Base-by-base conservation (phyloP, 2,888 invertebrate genomes). In the Psylliodes chrysocephalus region DNA sequence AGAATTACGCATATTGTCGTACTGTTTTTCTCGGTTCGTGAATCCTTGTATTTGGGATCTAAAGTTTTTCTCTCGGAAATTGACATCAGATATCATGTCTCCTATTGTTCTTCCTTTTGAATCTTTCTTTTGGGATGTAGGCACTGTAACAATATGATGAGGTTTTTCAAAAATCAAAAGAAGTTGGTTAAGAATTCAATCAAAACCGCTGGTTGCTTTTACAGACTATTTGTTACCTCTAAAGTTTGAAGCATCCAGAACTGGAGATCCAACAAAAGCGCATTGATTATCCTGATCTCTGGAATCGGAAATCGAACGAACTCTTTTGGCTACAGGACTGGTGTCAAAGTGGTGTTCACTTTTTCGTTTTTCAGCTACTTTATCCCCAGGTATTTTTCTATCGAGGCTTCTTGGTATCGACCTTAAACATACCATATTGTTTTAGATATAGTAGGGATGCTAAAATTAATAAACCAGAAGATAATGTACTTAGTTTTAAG, bases 11-110 rank as follows among this genome's bases (percentile, higher is more conserved):
- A 49, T 49, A 25, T 54, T 88, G 73, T 90, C 84, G 74, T 91
- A 91, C 0, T 90, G 88, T 1, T 87, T 83, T 76, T 91, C 90
- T 46, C 88, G 84, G 53, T 86, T 82, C 77, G 90, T 88, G 53
- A 91, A 77, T 68, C 90, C 89, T 33, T 84, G 84, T 15, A 91
- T 86, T 64, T 88, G 84, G 49, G 81, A 82, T 76, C 89, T 89
- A 64, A 91, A 82, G 30, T 87, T 86, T 47, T 87, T 84, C 66
- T 90, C 88, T 51, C 81, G 84, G 28, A 82, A 80, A 1, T 85
- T 79, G 18, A 90, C 78, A 1, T 85, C 82, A 47, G 82, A 82
- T 1, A 89, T 77, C 76, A 83, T 86, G 44, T 81, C 78, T 71
- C 86, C 38, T 10, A 60, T n/a, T n/a, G 35, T 25, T 40, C 6